Evolutionary conservation across 1,140 invertebrate genomes (phyloP).

Genomic region (Sarcophaga peregrina): DNA sequence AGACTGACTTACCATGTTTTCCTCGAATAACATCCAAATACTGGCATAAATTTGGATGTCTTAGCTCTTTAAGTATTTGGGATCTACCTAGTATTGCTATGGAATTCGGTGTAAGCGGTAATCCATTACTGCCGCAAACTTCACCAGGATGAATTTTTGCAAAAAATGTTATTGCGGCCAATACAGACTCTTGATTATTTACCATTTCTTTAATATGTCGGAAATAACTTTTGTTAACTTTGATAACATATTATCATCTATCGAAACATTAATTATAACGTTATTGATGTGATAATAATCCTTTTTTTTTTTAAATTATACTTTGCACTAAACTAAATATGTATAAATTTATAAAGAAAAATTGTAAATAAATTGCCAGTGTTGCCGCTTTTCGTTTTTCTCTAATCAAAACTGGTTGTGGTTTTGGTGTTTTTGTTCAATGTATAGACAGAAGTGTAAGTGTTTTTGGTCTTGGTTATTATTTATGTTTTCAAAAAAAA

Average conservation of each 20-base stretch:
- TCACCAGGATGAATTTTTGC: conserved; percentile 90
- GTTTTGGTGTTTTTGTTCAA: too few relatives aligned
- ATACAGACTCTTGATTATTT: conserved; percentile 43
- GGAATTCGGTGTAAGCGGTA: conserved; percentile 95
- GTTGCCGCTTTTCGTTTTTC: too few relatives aligned
- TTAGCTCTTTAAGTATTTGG: conserved; percentile 83
- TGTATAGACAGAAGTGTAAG: too few relatives aligned
- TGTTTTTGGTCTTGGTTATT: too few relatives aligned
- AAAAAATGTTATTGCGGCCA: conserved; percentile 91
- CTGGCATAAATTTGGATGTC: conserved; percentile 84
- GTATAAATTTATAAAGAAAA: neutral
- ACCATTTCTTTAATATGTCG: neutral
- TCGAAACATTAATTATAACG: neutral
- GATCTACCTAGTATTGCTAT: conserved; percentile 92
- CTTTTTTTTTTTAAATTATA: neutral
- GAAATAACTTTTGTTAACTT: neutral
- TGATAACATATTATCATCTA: neutral
- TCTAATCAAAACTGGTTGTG: too few relatives aligned
- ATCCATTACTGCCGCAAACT: conserved; percentile 93
- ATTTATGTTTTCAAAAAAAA: too few relatives aligned
- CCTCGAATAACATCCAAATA: conserved; percentile 92
- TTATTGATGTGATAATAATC: neutral
- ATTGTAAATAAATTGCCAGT: neutral
- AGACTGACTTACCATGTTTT: conserved; percentile 84
- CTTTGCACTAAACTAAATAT: neutral